These are phyloP conservation scores for Neolamprologus cancellatus DNA, from an alignment of 2,113 vertebrate species.

Conservation along the genomic window DNA sequence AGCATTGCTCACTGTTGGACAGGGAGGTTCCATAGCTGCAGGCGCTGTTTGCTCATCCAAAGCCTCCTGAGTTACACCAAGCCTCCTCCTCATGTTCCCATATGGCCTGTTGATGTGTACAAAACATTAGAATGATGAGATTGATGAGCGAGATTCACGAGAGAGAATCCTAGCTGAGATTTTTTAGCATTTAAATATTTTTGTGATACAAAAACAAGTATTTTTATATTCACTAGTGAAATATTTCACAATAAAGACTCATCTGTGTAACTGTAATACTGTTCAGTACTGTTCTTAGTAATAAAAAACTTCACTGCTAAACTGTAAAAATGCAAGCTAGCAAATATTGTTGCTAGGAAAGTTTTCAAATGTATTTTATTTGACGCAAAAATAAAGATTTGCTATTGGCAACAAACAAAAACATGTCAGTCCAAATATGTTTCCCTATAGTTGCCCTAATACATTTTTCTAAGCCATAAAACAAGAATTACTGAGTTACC, in stretches of 20 bases:
- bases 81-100: slow-evolving; percentile 5
- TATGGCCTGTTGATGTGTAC: not conserved
- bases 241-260: not conserved
- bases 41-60: not conserved
- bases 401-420: not conserved
- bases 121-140: not conserved
- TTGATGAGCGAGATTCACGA: not conserved
- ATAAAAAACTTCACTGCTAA: not conserved
- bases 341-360: not conserved
- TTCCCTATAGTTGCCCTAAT: not conserved
- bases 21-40: not conserved
- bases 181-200: not conserved
- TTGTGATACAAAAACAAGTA: not conserved
- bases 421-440: not conserved
- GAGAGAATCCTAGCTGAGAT: not conserved
- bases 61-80: not conserved
- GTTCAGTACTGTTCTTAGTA: rapidly evolving
- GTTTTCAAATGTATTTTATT: not conserved
- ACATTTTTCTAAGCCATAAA: not conserved
- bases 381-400: not conserved
- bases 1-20: slow-evolving; percentile 6
- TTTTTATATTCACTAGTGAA: not conserved
- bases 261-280: not conserved
- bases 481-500: not conserved
- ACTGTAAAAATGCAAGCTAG: not conserved